These are phyloP conservation scores for Coenobita brevimanus DNA, from an alignment of 1,140 invertebrate species.

Conservation along the genomic window DNA sequence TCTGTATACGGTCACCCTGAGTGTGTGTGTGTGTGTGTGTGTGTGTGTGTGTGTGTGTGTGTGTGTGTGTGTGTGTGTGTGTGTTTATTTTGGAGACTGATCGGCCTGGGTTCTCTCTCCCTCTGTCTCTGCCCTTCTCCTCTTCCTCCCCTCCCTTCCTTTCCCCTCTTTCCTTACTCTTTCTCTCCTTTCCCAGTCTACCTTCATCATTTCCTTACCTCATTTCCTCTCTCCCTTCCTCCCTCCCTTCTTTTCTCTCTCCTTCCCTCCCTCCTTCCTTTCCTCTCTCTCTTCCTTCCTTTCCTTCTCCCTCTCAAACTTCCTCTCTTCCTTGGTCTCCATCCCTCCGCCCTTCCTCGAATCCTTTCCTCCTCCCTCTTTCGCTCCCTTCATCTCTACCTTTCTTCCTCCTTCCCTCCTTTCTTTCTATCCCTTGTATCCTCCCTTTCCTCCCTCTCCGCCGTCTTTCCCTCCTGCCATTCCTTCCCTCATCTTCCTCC, in stretches of 20 bases:
- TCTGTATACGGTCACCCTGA: neutral
- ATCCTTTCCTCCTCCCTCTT: neutral
- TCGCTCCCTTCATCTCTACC: neutral
- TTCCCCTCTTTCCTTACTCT: neutral
- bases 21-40: slow-evolving; percentile 19
- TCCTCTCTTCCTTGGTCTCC: neutral
- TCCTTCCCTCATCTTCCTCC: neutral
- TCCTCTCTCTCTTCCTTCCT: neutral
- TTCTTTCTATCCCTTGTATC: neutral
- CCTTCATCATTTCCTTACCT: neutral
- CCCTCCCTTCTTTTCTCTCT: neutral
- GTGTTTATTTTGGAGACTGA: slow-evolving; percentile 10
- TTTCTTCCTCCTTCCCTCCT: too few relatives aligned
- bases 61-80: slow-evolving; percentile 29
- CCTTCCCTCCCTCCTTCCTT: neutral
- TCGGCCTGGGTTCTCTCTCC: neutral
- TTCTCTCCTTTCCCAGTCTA: neutral
- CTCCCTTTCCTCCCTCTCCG: neutral
- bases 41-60: slow-evolving; percentile 32
- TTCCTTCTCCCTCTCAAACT: neutral
- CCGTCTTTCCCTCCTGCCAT: neutral
- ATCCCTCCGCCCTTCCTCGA: neutral
- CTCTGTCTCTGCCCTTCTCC: neutral
- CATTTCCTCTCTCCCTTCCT: neutral
- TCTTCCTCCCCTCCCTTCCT: too few relatives aligned